Evolutionary conservation across 2,797 vertebrate genomes (phyloP), one percentile per base, ranked within the genome.

Genomic region (Micropoecilia bifurca): DNA sequence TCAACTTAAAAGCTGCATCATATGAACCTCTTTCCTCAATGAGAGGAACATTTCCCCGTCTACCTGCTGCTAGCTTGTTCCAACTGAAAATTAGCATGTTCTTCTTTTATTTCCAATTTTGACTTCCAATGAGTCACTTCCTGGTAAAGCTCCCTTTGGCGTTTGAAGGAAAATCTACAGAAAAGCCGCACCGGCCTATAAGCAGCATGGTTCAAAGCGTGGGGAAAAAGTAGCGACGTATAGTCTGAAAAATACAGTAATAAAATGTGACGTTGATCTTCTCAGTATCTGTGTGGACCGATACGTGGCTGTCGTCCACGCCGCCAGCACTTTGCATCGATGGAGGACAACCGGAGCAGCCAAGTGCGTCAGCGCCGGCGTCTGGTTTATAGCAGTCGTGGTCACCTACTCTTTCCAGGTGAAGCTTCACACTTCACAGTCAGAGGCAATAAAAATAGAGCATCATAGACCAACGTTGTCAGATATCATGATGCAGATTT

Each of bases 271-370:
- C 2, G 18, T 25, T 33, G 0, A 22, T 57, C 36, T 39, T 66
- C 13, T 43, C 0, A 98, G 98, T 82, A 99, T 99, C 94, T 98
- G 98, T 0, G 94, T 99, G 22, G 98, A 99, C 85, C 97, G 98
- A 5, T 99, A 98, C 87, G 94, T 99, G 79, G 97, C 98, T 10
- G 98, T 99, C 0, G 97, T 99, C 71, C 97, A 95, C 74, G 95
- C 95, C 0, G 88, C 93, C 47, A 95, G 96, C 0, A 96, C 96
- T 0, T 95, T 96, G 0, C 96, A 95, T 30, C 96, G 94, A 69
- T 98, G 98, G 96, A 96, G 98, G 81, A 98, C 96, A 20, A 94
- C 96, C 0, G 93, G 93, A 45, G 96, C 96, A 0, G 97, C 98
- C 79, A 96, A 93, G 83, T 93, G 95, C 0, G 93, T 97, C 82